Evolutionary conservation across 2,797 vertebrate species (phyloP).

Genomic region (Scolopax bukidnonensis): DNA sequence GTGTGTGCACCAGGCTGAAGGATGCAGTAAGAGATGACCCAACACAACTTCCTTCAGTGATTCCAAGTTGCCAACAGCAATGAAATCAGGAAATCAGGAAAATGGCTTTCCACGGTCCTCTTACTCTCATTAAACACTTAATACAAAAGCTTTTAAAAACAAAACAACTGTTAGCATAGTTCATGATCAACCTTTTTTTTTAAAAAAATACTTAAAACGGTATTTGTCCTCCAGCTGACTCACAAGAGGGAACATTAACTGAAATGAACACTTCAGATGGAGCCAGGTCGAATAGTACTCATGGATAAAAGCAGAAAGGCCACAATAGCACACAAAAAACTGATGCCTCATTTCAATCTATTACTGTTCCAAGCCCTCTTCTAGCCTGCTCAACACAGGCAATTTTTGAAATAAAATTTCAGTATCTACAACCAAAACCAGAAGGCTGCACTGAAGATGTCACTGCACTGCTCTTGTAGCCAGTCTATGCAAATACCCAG

Average conservation of each 20-base stretch:
- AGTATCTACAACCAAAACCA: constrained; percentile 20
- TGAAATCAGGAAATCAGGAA: neutral
- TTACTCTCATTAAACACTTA: neutral
- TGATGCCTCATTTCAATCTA: neutral
- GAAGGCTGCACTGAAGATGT: constrained; percentile 23
- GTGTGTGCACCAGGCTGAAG: fast-evolving
- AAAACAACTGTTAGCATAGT: neutral
- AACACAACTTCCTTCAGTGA: neutral
- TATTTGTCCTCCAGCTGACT: neutral
- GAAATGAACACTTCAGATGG: neutral
- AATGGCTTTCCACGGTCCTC: neutral
- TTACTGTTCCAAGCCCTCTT: neutral
- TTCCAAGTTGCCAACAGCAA: neutral
- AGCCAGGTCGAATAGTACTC: neutral
- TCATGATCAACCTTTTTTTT: neutral
- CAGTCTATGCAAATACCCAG: constrained; percentile 26
- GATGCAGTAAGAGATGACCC: neutral
- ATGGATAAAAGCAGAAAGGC: neutral
- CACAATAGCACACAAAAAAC: neutral
- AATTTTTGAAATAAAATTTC: constrained; percentile 49
- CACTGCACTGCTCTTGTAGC: constrained; percentile 25
- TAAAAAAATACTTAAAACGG: neutral
- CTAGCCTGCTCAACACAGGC: neutral
- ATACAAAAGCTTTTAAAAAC: neutral
- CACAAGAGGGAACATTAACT: neutral